Conservation (phyloP, 2,113 vertebrate species). For the Pavo muticus region DNA sequence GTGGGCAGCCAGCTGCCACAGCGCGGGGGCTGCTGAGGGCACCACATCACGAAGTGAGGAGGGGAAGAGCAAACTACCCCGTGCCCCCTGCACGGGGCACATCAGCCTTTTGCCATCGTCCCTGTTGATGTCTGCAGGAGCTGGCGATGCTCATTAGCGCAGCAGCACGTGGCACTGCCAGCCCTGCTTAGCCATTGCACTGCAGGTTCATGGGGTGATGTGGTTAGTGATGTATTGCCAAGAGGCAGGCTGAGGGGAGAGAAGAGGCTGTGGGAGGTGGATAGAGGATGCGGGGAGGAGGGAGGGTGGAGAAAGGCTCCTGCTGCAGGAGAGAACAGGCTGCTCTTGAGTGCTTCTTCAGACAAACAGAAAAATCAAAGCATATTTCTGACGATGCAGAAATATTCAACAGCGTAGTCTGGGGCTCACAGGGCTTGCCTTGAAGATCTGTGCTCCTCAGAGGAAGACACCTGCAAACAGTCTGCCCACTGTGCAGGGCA, state of each 20-base stretch:
- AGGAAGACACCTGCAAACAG: neutral
- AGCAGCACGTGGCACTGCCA: neutral
- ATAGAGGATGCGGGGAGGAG: neutral
- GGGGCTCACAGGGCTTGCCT: neutral
- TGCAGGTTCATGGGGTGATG: neutral
- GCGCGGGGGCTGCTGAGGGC: neutral
- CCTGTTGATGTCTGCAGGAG: neutral
- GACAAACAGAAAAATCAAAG: neutral
- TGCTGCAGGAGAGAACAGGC: neutral
- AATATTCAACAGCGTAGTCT: neutral
- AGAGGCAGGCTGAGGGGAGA: neutral
- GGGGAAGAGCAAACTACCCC: fast-evolving
- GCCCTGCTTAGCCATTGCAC: neutral
- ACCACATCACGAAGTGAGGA: neutral
- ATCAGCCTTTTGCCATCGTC: neutral
- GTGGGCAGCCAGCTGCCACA: no score
- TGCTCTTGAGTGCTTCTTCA: neutral
- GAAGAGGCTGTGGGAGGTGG: neutral
- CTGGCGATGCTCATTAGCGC: neutral
- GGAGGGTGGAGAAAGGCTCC: neutral
- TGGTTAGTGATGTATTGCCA: neutral
- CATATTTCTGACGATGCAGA: neutral
- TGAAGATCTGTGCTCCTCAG: neutral
- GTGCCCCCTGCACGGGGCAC: fast-evolving
- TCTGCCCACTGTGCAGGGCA: neutral